A percentile compares a stretch with the other conserved stretches of the same genome.
Evolutionary conservation across 2,888 invertebrate genomes (phyloP).

Genomic region (Drosophila imparisetae): DNA sequence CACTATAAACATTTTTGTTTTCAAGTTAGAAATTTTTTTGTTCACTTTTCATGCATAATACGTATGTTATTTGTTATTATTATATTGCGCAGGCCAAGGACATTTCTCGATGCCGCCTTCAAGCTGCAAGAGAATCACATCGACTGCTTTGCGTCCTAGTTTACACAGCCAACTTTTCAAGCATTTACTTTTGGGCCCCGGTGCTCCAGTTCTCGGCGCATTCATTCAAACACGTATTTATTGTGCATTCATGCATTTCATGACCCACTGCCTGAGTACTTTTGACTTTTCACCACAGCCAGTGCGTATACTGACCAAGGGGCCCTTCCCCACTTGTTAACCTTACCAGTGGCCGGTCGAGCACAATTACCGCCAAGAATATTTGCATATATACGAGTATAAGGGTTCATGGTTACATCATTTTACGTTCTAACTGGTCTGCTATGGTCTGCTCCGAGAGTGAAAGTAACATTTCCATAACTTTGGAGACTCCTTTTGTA

Average conservation of each 20-base stretch:
- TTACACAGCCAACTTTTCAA: constrained; percentile 61
- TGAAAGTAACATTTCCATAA: neutral
- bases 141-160: constrained; percentile 37
- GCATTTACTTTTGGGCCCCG: constrained; percentile 44
- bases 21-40: neutral
- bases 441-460: neutral
- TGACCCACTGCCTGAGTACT: constrained; percentile 44
- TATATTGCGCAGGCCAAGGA: constrained; percentile 43
- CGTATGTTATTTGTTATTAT: constrained; percentile 5
- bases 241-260: constrained; percentile 66
- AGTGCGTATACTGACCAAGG: constrained; percentile 19
- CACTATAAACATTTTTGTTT: neutral
- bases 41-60: neutral
- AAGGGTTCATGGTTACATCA: constrained; percentile 4
- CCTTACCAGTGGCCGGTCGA: constrained; percentile 16
- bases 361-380: constrained; percentile 3
- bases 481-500: neutral
- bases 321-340: constrained; percentile 18
- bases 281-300: constrained; percentile 43
- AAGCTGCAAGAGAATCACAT: constrained; percentile 16
- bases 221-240: constrained; percentile 64
- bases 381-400: constrained; percentile 7
- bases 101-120: constrained; percentile 10
- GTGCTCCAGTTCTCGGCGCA: constrained; percentile 33
- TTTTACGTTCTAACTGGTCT: neutral